phyloP scores from a whole-genome alignment of 1,140 invertebrate genomes.

The Augochlora pura region DNA sequence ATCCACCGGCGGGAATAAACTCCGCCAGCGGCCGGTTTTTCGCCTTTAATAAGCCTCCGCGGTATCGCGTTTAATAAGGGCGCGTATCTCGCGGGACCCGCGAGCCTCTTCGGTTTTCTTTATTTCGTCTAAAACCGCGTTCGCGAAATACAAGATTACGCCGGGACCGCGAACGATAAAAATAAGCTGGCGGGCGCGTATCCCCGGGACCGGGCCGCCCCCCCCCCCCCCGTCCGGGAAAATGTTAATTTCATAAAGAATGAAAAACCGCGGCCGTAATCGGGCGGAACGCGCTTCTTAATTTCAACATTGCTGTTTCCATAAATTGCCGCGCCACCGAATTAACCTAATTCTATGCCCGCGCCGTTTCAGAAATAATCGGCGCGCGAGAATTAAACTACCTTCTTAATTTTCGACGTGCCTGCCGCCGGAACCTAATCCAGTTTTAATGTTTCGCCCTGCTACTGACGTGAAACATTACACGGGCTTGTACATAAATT shows the following conservation, averaged over 20 bases:
- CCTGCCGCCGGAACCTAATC: not conserved
- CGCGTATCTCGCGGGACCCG: not conserved
- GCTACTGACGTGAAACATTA: not conserved
- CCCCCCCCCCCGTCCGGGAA: too few species aligned
- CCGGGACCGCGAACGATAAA: slow-evolving; percentile 8
- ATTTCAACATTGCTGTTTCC: slow-evolving; percentile 14
- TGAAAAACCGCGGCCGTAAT: slow-evolving; percentile 31
- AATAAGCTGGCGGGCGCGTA: not conserved
- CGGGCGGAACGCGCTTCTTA: slow-evolving; percentile 21
- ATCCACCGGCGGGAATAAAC: not conserved
- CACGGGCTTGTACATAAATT: not conserved
- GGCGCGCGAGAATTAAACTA: not conserved
- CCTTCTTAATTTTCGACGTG: slow-evolving; percentile 14
- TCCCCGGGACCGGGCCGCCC: not conserved
- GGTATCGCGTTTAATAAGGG: slow-evolving; percentile 4
- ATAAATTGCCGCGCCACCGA: slow-evolving; percentile 15
- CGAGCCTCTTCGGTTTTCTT: not conserved
- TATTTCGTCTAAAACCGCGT: not conserved
- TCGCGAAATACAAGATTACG: not conserved
- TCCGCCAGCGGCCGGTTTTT: not conserved
- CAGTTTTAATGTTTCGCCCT: not conserved
- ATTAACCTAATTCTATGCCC: slow-evolving; percentile 44
- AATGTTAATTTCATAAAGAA: slow-evolving; percentile 32
- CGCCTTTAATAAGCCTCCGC: not conserved
- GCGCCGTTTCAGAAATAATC: slow-evolving; percentile 18